A percentile compares a stretch with the other conserved stretches of the same genome.
Evolutionary conservation across 2,888 invertebrate species (phyloP).

Genomic region (Tricholauxania praeusta): DNA sequence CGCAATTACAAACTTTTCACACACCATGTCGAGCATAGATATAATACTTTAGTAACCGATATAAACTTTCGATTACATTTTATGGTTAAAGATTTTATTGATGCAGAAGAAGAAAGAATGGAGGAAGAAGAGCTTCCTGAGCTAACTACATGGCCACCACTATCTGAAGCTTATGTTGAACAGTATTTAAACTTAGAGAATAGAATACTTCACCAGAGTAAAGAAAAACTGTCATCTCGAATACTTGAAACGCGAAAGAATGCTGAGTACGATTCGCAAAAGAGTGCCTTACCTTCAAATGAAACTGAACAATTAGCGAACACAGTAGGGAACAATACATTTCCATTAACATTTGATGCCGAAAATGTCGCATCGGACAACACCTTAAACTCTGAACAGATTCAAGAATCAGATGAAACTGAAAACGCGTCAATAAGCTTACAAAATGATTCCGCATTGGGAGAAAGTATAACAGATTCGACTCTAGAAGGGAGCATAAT

Average conservation of each 20-base stretch:
- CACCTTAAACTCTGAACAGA: not conserved
- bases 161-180: conserved; percentile 57
- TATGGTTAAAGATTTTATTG: conserved; percentile 64
- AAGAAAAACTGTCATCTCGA: not conserved
- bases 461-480: not conserved
- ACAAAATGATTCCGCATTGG: conserved; percentile 1
- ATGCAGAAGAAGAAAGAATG: conserved; percentile 51
- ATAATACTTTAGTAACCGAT: conserved; percentile 62
- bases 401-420: not conserved
- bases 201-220: conserved; percentile 31
- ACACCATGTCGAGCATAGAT: conserved; percentile 64
- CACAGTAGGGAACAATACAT: not conserved
- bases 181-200: conserved; percentile 62
- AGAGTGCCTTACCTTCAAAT: conserved; percentile 11
- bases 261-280: not conserved
- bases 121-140: conserved; percentile 44
- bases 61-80: conserved; percentile 60
- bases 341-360: not conserved
- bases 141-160: conserved; percentile 49
- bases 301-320: not conserved
- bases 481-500: not conserved
- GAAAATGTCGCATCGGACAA: not conserved
- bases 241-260: not conserved
- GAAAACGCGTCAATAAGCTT: not conserved
- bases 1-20: conserved; percentile 63